Evolutionary conservation across 2,888 invertebrate genomes (phyloP), one percentile per base, ranked within the genome.

Genomic region (Megaustenia siamemsis): DNA sequence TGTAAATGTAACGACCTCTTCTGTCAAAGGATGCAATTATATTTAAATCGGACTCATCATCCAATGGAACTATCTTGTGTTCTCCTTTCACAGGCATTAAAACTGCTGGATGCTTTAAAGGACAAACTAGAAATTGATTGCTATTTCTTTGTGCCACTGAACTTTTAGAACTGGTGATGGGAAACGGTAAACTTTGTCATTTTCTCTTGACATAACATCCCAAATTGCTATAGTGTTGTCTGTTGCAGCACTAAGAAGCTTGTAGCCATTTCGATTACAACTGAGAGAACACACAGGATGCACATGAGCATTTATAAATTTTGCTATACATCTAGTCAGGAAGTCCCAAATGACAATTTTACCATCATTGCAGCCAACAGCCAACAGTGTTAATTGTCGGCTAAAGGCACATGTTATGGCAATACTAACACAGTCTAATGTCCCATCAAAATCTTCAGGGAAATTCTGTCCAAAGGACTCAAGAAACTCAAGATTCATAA

Each of bases 321-420:
- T 99, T 0, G 99, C 98, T 88, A 99, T 98, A 60, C 99, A 99
- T 91, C 99, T 95, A 0, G 99, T 99, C 63, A 99, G 95, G 93
- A 99, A 99, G 94, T 99, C 99, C 98, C 99, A 99, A 88, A 99
- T 96, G 80, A 99, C 98, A 91, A 99, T 97, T 88, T 99, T 96
- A 10, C 99, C 99, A 95, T 99, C 99, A 93, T 99, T 99, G 93
- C 99, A 99, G 0, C 99, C 99, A 0, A 99, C 99, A 8, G 99
- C 99, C 80, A 99, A 94, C 18, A 99, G 95, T 0, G 99, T 99
- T 12, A 99, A 99, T 91, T 98, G 91, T 85, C 94, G 91, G 90
- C 95, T 95, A 93, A 98, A 99, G 0, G 97, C 96, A 94, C 98
- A 99, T 3, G 98, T 99, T 28, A 98, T 97, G 8, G 99, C 99